These are phyloP conservation scores for Ceratitis capitata DNA, from an alignment of 1,140 invertebrate species.

Conservation along the genomic window DNA sequence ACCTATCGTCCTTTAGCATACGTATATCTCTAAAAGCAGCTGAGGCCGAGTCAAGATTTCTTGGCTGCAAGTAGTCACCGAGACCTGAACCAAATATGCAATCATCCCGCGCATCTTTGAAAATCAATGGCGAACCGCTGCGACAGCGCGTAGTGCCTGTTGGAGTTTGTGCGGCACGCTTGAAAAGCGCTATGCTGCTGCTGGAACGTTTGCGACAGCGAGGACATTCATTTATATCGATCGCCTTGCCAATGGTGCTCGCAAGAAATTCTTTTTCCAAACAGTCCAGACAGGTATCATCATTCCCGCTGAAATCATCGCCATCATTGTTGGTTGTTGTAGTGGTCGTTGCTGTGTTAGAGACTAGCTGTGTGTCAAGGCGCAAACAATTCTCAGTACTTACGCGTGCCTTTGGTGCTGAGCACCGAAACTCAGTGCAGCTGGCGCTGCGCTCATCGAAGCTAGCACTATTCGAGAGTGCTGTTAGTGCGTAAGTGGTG, in stretches of 20 bases:
- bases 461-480: constrained; percentile 42
- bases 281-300: constrained; percentile 61
- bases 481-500: constrained; percentile 38
- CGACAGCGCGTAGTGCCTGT: constrained; percentile 46
- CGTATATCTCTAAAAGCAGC: neutral
- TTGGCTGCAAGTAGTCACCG: neutral
- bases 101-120: neutral
- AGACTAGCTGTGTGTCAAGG: constrained; percentile 38
- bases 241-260: constrained; percentile 59
- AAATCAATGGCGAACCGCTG: constrained; percentile 52
- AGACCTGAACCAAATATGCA: neutral
- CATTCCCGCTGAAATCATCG: constrained; percentile 44
- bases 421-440: constrained; percentile 56
- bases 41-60: neutral
- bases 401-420: neutral
- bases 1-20: neutral
- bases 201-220: constrained; percentile 50
- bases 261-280: constrained; percentile 62
- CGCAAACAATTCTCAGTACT: constrained; percentile 27
- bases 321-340: constrained; percentile 5
- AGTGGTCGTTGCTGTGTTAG: constrained; percentile 33
- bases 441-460: constrained; percentile 61
- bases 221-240: constrained; percentile 53
- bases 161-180: constrained; percentile 43
- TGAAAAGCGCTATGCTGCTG: constrained; percentile 10